Conservation (phyloP, 2,888 invertebrate genomes). For the Therioaphis trifolii region DNA sequence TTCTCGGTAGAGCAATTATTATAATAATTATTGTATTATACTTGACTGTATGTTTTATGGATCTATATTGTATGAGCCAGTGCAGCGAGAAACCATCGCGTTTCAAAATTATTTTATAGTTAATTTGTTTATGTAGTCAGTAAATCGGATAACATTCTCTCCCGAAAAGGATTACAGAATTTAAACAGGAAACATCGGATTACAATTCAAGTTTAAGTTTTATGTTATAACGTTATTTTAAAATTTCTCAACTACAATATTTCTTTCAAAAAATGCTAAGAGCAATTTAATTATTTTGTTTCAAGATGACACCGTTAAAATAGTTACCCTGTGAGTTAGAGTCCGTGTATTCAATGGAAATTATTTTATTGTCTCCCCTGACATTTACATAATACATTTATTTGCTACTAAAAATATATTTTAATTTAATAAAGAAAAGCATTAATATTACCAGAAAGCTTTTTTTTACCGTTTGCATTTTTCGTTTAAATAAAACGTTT, state of each 20-base stretch:
- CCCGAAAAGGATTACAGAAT: neutral
- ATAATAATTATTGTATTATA: neutral
- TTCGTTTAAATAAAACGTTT: too few relatives aligned
- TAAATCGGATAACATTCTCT: neutral
- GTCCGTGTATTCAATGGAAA: neutral
- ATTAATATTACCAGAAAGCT: neutral
- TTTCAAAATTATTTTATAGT: neutral
- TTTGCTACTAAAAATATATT: neutral
- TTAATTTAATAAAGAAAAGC: neutral
- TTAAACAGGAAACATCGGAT: neutral
- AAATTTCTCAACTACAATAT: neutral
- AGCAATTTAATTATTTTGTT: neutral
- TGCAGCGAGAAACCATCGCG: neutral
- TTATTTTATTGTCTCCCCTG: neutral
- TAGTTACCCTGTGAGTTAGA: neutral
- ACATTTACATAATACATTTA: neutral
- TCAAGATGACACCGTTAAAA: constrained; percentile 17
- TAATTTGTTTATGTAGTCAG: neutral
- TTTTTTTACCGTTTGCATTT: too few relatives aligned
- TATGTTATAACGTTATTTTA: neutral
- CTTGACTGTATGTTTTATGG: neutral
- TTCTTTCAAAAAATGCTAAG: constrained; percentile 7
- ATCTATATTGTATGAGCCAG: neutral
- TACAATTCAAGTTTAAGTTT: neutral
- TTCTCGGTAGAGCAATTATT: too few relatives aligned